Base-by-base conservation (phyloP, 1,140 invertebrate genomes). In the Drosophila elegans region DNA sequence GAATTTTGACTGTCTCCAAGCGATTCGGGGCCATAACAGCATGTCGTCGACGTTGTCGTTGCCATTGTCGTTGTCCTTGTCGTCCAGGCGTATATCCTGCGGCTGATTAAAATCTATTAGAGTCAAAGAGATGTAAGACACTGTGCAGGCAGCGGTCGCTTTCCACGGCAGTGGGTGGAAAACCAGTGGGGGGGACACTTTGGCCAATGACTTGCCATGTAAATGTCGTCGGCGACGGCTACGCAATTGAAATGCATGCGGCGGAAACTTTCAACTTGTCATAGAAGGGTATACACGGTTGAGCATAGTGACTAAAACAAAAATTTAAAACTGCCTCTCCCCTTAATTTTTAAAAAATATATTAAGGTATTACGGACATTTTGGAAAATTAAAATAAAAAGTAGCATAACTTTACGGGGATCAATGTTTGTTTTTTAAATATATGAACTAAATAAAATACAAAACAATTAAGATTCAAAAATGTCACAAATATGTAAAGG, bases 21-120 rank as follows among this genome's bases (percentile, higher is more conserved):
- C 57, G 71, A 61, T 57, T 61, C 69, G 67, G 68, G 68, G 57
- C 54, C 74, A 53, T 77, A 82, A 88, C 84, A 83, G 84, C 83
- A 82, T 82, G 83, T 73, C 53, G 71, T 73, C 77, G 59, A 51
- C 54, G 57, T 62, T 34, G 52, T 57, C 48, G 59, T 68, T 74
- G 67, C 80, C 54, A 53, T 62, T 34, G 52, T 57, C 48, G 59
- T 68, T 74, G 67, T 84, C 66, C 36, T 56, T 72, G 74, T 61
- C 57, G 78, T 77, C 78, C 78, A 64, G 74, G 62, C 69, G 79
- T 36, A 83, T 91, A 68, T 80, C 89, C 89, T 81, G 89, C 61
- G 89, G 89, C 89, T 91, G 89, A 91, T 91, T 91, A 91, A 91
- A 91, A 91, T 91, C 89, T 91, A 91, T 91, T 89, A 89, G 80